A percentile compares a stretch with the other conserved stretches of the same genome.
phyloP scores from a whole-genome alignment of 1,140 invertebrate species.

The Zophobas atratus region DNA sequence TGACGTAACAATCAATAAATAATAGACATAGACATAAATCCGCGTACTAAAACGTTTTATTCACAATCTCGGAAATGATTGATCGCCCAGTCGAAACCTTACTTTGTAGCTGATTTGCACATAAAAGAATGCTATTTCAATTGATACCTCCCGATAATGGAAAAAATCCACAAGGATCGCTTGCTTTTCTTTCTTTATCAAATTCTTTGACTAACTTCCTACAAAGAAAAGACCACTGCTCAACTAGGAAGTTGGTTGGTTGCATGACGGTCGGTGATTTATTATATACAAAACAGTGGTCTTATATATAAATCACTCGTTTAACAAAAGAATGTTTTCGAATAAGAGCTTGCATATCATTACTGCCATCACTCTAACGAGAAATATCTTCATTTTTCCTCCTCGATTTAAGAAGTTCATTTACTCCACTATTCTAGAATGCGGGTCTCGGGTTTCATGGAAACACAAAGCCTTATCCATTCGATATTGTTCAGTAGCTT shows the following conservation, averaged over 20 bases:
- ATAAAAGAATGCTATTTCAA: slow-evolving; percentile 35
- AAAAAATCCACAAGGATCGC: slow-evolving; percentile 19
- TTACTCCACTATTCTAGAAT: too few species aligned
- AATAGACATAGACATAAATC: slow-evolving; percentile 30
- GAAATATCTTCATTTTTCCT: background rate
- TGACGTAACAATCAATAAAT: slow-evolving; percentile 31
- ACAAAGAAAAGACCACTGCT: background rate
- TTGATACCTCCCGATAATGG: slow-evolving; percentile 35
- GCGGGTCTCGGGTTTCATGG: too few species aligned
- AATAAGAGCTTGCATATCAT: slow-evolving; percentile 24
- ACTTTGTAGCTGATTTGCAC: slow-evolving; percentile 40
- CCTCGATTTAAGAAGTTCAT: too few species aligned
- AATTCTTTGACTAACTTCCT: slow-evolving; percentile 4
- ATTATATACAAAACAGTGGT: slow-evolving; percentile 24
- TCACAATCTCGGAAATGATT: slow-evolving; percentile 32
- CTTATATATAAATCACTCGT: slow-evolving; percentile 26
- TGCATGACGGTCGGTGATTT: slow-evolving; percentile 33
- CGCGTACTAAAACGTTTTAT: slow-evolving; percentile 26
- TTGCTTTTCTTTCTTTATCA: background rate
- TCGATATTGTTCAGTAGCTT: too few species aligned
- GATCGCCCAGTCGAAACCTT: slow-evolving; percentile 23
- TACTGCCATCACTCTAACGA: background rate
- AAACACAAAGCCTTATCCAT: too few species aligned
- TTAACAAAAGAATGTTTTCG: slow-evolving; percentile 27
- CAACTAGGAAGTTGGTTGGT: slow-evolving; percentile 2